Conservation (phyloP, 2,888 invertebrate genomes). For the Gandaritis pyraliata region DNA sequence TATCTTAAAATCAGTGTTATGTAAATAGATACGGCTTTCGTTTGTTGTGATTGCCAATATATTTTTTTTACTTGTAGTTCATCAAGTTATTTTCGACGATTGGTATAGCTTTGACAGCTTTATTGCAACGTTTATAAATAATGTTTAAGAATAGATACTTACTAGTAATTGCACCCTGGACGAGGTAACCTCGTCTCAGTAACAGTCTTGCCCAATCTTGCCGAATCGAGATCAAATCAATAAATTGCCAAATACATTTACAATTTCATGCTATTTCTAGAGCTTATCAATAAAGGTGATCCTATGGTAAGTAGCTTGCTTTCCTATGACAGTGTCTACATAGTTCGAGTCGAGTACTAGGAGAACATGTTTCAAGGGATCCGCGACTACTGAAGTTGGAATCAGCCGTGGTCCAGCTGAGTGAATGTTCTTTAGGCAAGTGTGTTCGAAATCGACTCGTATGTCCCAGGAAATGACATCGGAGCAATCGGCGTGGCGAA, state of each 20-base stretch:
- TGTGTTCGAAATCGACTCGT: constrained; percentile 66
- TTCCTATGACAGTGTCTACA: constrained; percentile 82
- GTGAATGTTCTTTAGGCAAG: constrained; percentile 78
- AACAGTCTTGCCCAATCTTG: neutral
- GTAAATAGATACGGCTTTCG: constrained; percentile 30
- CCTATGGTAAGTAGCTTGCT: constrained; percentile 63
- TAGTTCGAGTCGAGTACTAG: constrained; percentile 86
- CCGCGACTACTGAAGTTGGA: constrained; percentile 83
- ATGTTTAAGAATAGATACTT: neutral
- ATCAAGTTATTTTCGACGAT: constrained; percentile 15
- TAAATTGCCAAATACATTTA: neutral
- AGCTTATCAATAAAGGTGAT: constrained; percentile 59
- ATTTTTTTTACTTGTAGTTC: constrained; percentile 22
- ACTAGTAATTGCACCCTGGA: neutral
- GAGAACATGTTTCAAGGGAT: constrained; percentile 78
- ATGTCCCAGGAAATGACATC: constrained; percentile 86
- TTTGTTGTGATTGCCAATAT: constrained; percentile 25
- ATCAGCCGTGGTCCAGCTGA: constrained; percentile 76
- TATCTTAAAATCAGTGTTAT: constrained; percentile 33
- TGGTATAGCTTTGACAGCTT: constrained; percentile 31
- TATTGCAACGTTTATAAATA: constrained; percentile 16
- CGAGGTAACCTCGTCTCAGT: too few species aligned
- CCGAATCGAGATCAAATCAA: neutral
- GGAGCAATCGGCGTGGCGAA: constrained; percentile 82
- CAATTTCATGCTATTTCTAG: constrained; percentile 7